Evolutionary conservation across 2,888 invertebrate genomes (phyloP).

Genomic region (Furcula furcula): DNA sequence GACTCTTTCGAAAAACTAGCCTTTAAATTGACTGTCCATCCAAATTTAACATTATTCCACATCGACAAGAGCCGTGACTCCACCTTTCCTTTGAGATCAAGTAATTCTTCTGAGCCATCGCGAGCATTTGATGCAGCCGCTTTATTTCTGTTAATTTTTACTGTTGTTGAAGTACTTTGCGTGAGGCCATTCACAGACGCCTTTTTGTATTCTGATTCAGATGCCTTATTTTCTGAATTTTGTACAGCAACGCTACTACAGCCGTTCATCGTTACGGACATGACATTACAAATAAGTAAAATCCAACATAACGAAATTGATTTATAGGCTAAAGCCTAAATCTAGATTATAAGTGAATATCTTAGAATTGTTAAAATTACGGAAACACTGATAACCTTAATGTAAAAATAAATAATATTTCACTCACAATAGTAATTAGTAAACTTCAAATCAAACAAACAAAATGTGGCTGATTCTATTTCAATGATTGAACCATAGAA

Average conservation of each 20-base stretch:
- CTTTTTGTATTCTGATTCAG: slow-evolving; percentile 45
- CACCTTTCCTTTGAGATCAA: slow-evolving; percentile 87
- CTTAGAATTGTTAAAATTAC: too few species aligned
- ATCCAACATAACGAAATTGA: too few species aligned
- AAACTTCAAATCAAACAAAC: too few species aligned
- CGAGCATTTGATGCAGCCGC: slow-evolving; percentile 53
- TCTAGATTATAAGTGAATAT: too few species aligned
- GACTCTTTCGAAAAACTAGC: slow-evolving; percentile 91
- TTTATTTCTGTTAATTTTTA: slow-evolving; percentile 42
- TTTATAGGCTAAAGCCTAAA: too few species aligned
- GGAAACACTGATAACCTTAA: too few species aligned
- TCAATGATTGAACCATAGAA: too few species aligned
- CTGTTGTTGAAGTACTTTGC: slow-evolving; percentile 36
- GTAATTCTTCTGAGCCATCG: slow-evolving; percentile 62
- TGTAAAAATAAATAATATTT: too few species aligned
- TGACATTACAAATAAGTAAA: slow-evolving; percentile 10
- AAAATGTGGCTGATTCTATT: too few species aligned
- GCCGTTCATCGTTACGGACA: slow-evolving; percentile 54
- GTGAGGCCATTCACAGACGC: slow-evolving; percentile 41
- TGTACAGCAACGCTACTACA: slow-evolving; percentile 48
- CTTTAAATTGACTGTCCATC: slow-evolving; percentile 90
- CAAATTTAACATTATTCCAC: slow-evolving; percentile 97
- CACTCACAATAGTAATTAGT: too few species aligned
- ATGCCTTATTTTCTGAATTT: slow-evolving; percentile 43
- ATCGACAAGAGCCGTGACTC: slow-evolving; percentile 92